These are phyloP conservation scores for Sphaerodactylus townsendi DNA, from an alignment of 2,113 vertebrate genomes.

Conservation along the genomic window DNA sequence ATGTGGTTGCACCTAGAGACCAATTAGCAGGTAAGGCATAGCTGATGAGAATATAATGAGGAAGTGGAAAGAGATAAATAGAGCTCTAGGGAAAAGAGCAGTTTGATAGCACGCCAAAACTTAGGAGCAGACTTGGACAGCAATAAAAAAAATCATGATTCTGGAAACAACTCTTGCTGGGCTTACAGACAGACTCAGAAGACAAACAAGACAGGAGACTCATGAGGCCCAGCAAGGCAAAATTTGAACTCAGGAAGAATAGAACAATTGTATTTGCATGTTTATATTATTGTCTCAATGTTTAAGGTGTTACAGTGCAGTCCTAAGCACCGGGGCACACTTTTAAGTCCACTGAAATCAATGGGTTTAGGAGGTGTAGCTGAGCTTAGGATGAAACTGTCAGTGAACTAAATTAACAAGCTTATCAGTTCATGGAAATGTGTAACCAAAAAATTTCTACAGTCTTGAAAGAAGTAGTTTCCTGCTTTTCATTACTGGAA, in stretches of 20 bases:
- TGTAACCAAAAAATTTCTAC: not conserved
- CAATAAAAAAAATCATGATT: not conserved
- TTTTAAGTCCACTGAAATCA: too few species aligned
- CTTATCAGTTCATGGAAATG: constrained; percentile 21
- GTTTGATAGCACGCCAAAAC: not conserved
- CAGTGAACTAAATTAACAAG: not conserved
- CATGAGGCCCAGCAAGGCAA: not conserved
- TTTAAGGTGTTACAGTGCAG: constrained; percentile 12
- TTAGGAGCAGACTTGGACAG: not conserved
- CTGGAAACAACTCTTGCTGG: not conserved
- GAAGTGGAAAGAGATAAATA: constrained; percentile 13
- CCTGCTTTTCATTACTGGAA: constrained; percentile 33
- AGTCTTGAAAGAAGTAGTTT: constrained; percentile 12
- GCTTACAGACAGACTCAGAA: not conserved
- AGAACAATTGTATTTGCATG: not conserved
- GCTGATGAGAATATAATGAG: constrained; percentile 25
- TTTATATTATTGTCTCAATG: constrained; percentile 38
- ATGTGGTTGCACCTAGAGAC: constrained; percentile 4
- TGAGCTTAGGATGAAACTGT: too few species aligned
- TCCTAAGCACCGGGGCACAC: too few species aligned
- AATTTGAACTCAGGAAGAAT: not conserved
- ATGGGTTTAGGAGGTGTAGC: too few species aligned
- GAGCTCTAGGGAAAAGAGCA: not conserved
- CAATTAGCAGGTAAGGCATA: constrained; percentile 22
- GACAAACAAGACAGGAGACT: not conserved